A percentile compares a stretch with the other conserved stretches of the same genome.
Conservation (phyloP, 2,113 vertebrate genomes). For the Coptodon bakossiorum region DNA sequence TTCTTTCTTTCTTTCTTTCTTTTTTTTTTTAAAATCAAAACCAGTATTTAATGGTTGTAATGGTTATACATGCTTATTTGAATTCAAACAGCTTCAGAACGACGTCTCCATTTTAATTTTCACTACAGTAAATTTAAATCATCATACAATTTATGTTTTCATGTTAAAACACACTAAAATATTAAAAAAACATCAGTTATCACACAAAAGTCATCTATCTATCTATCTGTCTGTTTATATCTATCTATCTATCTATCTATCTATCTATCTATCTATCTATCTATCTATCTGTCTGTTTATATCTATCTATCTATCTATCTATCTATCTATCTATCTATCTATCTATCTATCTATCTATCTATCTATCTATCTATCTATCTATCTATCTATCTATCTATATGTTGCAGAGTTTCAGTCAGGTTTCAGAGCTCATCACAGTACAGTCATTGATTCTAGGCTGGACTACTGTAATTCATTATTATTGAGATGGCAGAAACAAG, state of each 20-base stretch:
- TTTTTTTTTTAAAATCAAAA: neutral
- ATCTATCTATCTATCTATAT: neutral
- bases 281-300: neutral
- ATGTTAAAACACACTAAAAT: neutral
- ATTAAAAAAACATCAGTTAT: neutral
- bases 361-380: too few species aligned
- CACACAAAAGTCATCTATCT: neutral
- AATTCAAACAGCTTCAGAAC: neutral
- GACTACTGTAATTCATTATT: neutral
- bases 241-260: too few species aligned
- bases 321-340: too few species aligned
- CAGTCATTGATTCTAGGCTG: neutral
- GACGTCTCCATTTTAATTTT: neutral
- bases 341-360: too few species aligned
- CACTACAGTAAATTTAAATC: neutral
- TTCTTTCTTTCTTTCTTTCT: neutral
- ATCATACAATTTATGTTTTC: neutral
- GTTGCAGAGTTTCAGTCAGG: neutral
- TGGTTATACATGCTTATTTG: neutral
- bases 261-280: neutral
- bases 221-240: neutral
- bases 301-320: too few species aligned
- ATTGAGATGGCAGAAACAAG: neutral
- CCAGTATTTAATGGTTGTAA: neutral
- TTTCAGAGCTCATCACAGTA: neutral